Percentiles rank a stretch among this genome's conserved stretches.
Evolutionary conservation across 2,888 invertebrate species (phyloP).

Genomic region (Cataglyphis rosenhaueri): DNA sequence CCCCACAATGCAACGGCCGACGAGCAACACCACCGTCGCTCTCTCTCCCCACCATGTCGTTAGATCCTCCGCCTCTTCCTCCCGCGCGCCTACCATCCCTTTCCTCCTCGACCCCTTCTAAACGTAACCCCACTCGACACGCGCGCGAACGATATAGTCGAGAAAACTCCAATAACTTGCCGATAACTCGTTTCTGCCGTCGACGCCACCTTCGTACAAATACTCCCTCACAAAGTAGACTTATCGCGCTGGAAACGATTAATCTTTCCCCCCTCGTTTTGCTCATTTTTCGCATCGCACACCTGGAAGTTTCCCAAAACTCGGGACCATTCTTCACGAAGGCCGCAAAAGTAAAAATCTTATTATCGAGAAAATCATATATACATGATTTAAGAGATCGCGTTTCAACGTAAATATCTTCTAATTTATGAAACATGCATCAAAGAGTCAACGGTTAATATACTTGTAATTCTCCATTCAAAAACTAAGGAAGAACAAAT

Average conservation of each 20-base stretch:
- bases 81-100: conserved; percentile 52
- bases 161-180: conserved; percentile 76
- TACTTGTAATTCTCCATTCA: not conserved
- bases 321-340: not conserved
- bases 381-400: not conserved
- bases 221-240: conserved; percentile 24
- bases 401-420: not conserved
- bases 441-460: not conserved
- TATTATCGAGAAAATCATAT: not conserved
- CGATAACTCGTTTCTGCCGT: conserved; percentile 66
- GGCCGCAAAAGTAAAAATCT: not conserved
- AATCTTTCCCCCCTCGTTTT: conserved; percentile 8
- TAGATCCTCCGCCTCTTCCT: conserved; percentile 67
- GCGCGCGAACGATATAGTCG: conserved; percentile 65
- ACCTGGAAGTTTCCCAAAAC: conserved; percentile 25
- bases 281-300: conserved; percentile 12
- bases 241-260: conserved; percentile 34
- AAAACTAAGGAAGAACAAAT: not conserved
- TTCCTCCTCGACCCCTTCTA: conserved; percentile 54
- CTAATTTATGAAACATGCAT: not conserved
- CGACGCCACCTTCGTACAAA: conserved; percentile 37
- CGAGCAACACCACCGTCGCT: conserved; percentile 71
- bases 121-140: conserved; percentile 44
- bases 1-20: conserved; percentile 85
- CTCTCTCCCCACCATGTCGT: conserved; percentile 53